Percentiles rank a stretch among this genome's conserved stretches.
Evolutionary conservation across 1,140 invertebrate species (phyloP).

Genomic region (Chymomyza costata): DNA sequence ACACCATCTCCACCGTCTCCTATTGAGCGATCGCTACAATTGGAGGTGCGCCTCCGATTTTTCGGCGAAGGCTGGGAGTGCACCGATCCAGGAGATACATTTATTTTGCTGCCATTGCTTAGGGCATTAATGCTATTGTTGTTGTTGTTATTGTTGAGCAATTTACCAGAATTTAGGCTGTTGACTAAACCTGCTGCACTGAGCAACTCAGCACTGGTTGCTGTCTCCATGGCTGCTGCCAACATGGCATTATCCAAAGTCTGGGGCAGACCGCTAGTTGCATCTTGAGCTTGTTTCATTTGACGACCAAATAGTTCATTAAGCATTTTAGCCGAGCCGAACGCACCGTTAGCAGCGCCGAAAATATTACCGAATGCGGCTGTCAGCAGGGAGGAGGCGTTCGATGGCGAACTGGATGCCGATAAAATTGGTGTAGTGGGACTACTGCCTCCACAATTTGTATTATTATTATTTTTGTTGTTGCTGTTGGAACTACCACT

Average conservation of each 20-base stretch:
- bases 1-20: conserved; percentile 41
- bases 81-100: conserved; percentile 48
- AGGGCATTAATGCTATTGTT: conserved; percentile 49
- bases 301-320: conserved; percentile 88
- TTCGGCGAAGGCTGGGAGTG: conserved; percentile 39
- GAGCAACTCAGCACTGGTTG: conserved; percentile 66
- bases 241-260: conserved; percentile 72
- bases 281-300: conserved; percentile 83
- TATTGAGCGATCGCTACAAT: conserved; percentile 67
- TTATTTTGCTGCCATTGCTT: conserved; percentile 47
- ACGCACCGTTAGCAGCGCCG: conserved; percentile 80
- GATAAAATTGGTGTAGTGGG: conserved; percentile 33
- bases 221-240: conserved; percentile 73
- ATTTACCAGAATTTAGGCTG: conserved; percentile 50
- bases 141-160: conserved; percentile 46
- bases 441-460: conserved; percentile 4
- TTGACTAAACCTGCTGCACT: conserved; percentile 51
- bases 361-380: conserved; percentile 83
- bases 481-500: conserved; percentile 27
- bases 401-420: conserved; percentile 54
- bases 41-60: conserved; percentile 54
- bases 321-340: conserved; percentile 88
- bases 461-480: conserved; percentile 34
- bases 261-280: conserved; percentile 78
- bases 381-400: conserved; percentile 67